Evolutionary conservation across 2,113 vertebrate genomes (phyloP).

Genomic region (Piprites chloris): DNA sequence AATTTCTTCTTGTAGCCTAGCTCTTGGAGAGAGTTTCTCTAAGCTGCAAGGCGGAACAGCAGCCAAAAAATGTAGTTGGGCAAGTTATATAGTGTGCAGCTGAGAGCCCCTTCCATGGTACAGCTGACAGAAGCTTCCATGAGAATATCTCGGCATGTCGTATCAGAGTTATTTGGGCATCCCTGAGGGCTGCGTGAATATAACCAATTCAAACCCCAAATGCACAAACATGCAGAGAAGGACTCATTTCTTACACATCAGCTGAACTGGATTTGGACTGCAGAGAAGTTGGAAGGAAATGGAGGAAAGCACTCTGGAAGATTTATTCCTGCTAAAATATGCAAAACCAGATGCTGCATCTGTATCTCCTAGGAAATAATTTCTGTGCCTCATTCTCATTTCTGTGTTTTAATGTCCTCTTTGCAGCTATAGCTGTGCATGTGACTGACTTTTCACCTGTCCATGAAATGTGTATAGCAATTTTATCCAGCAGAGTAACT

Average conservation of each 20-base stretch:
- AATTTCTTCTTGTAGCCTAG: background rate
- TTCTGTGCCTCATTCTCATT: background rate
- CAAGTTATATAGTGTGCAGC: background rate
- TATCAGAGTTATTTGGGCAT: background rate
- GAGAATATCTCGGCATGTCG: background rate
- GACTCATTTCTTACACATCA: background rate
- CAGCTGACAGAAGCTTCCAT: background rate
- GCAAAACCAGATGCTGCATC: background rate
- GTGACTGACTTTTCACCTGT: background rate
- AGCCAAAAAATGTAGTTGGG: conserved; percentile 2
- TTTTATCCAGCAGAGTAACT: background rate
- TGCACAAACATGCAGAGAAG: background rate
- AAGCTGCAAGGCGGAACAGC: background rate
- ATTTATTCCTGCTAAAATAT: background rate
- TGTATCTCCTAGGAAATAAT: background rate
- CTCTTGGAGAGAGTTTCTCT: background rate
- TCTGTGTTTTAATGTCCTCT: background rate
- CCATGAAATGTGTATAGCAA: accelerated
- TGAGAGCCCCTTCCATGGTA: background rate
- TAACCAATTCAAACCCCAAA: background rate
- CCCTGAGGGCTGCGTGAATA: background rate
- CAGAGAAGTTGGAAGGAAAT: background rate
- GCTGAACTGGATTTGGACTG: background rate
- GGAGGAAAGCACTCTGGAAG: background rate
- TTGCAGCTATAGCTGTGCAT: background rate